Percentiles rank a stretch among this genome's conserved stretches.
Conservation (phyloP, 2,113 vertebrate species). For the Xiphias gladius region DNA sequence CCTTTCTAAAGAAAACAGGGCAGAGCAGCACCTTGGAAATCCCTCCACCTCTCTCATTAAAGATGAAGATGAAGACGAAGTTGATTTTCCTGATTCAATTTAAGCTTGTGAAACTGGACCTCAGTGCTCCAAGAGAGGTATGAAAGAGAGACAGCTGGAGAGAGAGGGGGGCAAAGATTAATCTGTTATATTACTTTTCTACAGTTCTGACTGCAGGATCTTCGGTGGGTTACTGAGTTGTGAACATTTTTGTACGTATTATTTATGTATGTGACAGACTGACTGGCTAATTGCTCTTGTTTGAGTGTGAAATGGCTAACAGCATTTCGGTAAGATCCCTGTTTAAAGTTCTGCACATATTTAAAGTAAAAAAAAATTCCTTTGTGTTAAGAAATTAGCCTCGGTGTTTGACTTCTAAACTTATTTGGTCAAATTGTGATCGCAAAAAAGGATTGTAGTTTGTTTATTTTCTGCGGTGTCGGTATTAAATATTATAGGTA, state of each 20-base stretch:
- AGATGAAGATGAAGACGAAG: slow-evolving; percentile 73
- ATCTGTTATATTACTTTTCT: slow-evolving; percentile 43
- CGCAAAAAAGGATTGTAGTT: too few species aligned
- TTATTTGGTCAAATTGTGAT: too few species aligned
- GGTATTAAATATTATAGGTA: too few species aligned
- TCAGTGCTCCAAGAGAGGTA: slow-evolving; percentile 33
- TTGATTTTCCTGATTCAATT: slow-evolving; percentile 85
- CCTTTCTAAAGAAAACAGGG: slow-evolving; percentile 83
- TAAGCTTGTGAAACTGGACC: slow-evolving; percentile 79
- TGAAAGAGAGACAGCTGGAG: slow-evolving; percentile 53
- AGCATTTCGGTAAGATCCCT: background rate
- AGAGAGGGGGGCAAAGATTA: slow-evolving; percentile 1
- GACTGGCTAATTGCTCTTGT: background rate
- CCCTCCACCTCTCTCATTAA: slow-evolving; percentile 78
- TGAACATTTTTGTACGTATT: background rate
- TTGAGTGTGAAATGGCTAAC: background rate
- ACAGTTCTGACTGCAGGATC: slow-evolving; percentile 19
- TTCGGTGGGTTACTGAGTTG: background rate
- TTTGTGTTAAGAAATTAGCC: too few species aligned
- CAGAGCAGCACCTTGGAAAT: slow-evolving; percentile 79
- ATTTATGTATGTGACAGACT: background rate
- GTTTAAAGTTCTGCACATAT: too few species aligned
- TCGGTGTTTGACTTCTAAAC: background rate
- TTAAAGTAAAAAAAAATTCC: too few species aligned
- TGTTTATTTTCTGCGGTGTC: too few species aligned